Evolutionary conservation across 2,888 invertebrate species (phyloP).

Genomic region (Drosophila paramelanica): DNA sequence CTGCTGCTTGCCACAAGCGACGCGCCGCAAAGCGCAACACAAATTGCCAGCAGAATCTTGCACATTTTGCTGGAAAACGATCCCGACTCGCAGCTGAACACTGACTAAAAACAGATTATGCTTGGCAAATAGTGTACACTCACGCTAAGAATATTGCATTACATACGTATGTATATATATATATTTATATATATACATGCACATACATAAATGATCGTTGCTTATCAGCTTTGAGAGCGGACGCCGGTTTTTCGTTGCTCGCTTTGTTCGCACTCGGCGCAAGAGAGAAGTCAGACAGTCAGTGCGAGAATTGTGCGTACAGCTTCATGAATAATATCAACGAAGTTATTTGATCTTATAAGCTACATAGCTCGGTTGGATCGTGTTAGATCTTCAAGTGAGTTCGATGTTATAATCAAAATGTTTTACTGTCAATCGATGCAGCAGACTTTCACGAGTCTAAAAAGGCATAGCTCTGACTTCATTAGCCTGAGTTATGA

Average conservation of each 20-base stretch:
- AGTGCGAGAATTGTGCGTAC: neutral
- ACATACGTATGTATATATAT: neutral
- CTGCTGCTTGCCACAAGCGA: conserved; percentile 12
- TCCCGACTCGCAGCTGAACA: conserved; percentile 24
- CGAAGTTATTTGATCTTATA: no score
- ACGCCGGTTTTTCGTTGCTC: neutral
- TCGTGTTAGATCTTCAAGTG: no score
- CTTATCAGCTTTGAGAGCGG: conserved; percentile 31
- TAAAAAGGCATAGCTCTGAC: no score
- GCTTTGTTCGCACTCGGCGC: conserved; percentile 6
- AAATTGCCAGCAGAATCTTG: conserved; percentile 17
- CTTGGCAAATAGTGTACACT: neutral
- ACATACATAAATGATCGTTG: neutral
- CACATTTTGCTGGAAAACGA: conserved; percentile 9
- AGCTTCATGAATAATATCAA: neutral
- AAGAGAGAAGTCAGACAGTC: conserved; percentile 13
- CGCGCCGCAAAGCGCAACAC: conserved; percentile 25
- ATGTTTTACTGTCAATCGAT: no score
- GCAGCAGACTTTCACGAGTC: no score
- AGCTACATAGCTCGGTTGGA: no score
- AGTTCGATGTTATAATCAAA: no score
- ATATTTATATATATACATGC: neutral
- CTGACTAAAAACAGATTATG: conserved; percentile 6
- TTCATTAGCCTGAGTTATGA: no score
- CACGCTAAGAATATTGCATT: neutral